Conservation (phyloP, 2,113 vertebrate species). For the Pagrus major region DNA sequence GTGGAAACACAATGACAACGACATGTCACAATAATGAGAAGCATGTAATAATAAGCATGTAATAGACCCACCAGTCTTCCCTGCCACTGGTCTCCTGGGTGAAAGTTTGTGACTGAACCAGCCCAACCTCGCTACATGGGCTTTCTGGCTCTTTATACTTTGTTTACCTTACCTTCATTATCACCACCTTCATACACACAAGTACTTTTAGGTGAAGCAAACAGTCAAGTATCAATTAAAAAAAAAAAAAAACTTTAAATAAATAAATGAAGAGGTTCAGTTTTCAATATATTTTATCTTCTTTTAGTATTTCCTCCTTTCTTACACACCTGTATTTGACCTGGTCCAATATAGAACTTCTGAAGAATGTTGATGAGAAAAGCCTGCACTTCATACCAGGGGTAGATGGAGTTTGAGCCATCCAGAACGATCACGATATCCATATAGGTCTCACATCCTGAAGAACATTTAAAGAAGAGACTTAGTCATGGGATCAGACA, state of each 20-base stretch:
- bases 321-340: slow-evolving; percentile 94
- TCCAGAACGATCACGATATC: slow-evolving; percentile 98
- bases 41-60: too few species aligned
- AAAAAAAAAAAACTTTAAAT: neutral
- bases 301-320: neutral
- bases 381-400: slow-evolving; percentile 96
- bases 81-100: too few species aligned
- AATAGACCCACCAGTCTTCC: too few species aligned
- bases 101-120: too few species aligned
- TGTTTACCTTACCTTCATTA: too few species aligned
- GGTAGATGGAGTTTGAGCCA: slow-evolving; percentile 99
- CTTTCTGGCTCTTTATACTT: too few species aligned
- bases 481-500: neutral
- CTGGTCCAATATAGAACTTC: slow-evolving; percentile 96
- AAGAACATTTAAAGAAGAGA: slow-evolving; percentile 18
- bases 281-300: neutral
- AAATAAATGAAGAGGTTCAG: neutral
- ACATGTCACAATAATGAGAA: neutral
- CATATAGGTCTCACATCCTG: slow-evolving; percentile 99
- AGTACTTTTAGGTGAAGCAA: too few species aligned
- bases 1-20: neutral
- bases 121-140: too few species aligned
- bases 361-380: slow-evolving; percentile 98
- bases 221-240: too few species aligned
- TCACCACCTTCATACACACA: too few species aligned